A percentile compares a stretch with the other conserved stretches of the same genome.
Evolutionary conservation across 2,888 invertebrate genomes (phyloP).

Genomic region (Acleris sparsana): DNA sequence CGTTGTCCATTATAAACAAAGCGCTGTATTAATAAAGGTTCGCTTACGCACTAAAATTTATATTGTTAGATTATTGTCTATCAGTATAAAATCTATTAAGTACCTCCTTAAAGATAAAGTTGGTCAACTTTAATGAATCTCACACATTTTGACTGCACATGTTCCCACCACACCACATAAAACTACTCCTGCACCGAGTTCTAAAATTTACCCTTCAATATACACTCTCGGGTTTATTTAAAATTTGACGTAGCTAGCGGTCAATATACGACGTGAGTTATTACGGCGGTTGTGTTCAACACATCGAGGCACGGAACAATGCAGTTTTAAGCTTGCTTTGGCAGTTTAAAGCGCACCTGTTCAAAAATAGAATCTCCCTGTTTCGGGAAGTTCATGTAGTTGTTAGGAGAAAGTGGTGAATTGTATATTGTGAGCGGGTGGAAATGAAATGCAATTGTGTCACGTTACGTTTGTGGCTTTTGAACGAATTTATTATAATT

Average conservation of each 20-base stretch:
- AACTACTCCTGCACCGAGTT: neutral
- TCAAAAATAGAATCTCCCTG: neutral
- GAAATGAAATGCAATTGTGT: no score
- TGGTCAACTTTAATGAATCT: neutral
- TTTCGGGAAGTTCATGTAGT: neutral
- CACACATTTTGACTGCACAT: neutral
- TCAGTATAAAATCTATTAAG: no score
- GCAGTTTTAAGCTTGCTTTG: conserved; percentile 19
- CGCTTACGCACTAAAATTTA: no score
- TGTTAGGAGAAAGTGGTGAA: neutral
- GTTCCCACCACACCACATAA: neutral
- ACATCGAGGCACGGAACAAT: conserved; percentile 11
- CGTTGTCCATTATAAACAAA: no score
- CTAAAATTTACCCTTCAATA: neutral
- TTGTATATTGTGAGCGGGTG: no score
- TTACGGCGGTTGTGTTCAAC: neutral
- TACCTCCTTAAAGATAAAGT: neutral
- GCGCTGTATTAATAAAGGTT: no score
- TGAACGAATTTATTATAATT: no score
- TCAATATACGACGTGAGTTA: conserved; percentile 10
- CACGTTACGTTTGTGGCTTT: no score
- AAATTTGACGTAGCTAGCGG: neutral
- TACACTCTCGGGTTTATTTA: conserved; percentile 3
- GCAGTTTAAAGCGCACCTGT: conserved; percentile 16
- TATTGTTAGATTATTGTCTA: no score